Evolutionary conservation across 2,797 vertebrate genomes (phyloP).

Genomic region (Falco peregrinus): DNA sequence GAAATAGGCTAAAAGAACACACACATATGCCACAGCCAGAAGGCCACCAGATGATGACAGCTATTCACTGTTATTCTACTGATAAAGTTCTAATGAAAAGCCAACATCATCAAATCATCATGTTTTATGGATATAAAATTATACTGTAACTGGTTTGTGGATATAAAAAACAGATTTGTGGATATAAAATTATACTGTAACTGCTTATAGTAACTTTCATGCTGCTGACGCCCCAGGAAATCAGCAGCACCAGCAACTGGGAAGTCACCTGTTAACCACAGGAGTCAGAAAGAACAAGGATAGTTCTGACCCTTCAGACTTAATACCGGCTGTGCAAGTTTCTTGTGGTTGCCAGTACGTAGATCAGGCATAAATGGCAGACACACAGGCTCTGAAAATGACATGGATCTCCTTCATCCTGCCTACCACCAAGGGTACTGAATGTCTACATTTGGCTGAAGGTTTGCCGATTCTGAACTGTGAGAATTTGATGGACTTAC

Average conservation of each 20-base stretch:
- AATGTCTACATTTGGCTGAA: background rate
- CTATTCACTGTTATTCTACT: background rate
- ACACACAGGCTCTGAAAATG: background rate
- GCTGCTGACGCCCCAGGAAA: background rate
- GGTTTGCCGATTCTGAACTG: background rate
- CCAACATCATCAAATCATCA: background rate
- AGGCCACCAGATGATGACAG: background rate
- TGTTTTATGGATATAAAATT: no score
- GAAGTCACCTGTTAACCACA: background rate
- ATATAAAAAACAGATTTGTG: no score
- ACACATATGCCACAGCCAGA: background rate
- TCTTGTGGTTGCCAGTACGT: background rate
- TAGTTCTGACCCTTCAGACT: background rate
- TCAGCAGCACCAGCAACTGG: background rate
- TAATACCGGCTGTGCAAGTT: background rate
- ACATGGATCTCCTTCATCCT: background rate
- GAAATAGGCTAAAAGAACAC: background rate
- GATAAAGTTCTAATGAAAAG: background rate
- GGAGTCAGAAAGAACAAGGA: background rate
- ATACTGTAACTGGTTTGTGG: no score
- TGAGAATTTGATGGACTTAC: background rate
- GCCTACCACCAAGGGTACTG: background rate
- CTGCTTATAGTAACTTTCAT: rapidly evolving
- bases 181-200: no score
- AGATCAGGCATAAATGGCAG: background rate